A percentile compares a stretch with the other conserved stretches of the same genome.
These are phyloP conservation scores for Pseudolaguvia tuberculata DNA, from an alignment of 2,113 vertebrate genomes.

Conservation along the genomic window DNA sequence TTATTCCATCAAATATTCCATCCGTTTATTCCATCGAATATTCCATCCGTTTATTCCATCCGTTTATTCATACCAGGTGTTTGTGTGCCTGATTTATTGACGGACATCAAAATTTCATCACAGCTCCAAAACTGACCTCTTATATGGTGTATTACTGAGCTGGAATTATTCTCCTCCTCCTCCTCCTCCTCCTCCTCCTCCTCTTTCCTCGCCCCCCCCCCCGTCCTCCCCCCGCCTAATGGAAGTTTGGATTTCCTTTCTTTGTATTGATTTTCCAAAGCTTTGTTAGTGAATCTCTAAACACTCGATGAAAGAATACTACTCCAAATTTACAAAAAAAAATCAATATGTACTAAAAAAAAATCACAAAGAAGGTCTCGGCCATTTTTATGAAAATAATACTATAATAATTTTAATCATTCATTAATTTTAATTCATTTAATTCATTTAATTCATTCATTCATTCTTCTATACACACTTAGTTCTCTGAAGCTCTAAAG, in stretches of 20 bases:
- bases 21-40: constrained; percentile 11
- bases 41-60: constrained; percentile 18
- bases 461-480: too few species aligned
- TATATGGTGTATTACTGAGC: not conserved
- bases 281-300: not conserved
- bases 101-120: constrained; percentile 19
- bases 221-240: constrained; percentile 27
- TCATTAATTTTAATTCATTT: too few species aligned
- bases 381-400: not conserved
- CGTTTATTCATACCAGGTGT: constrained; percentile 25
- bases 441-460: too few species aligned
- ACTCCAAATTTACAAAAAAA: constrained; percentile 4
- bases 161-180: constrained; percentile 16
- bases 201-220: too few species aligned
- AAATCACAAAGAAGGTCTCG: not conserved
- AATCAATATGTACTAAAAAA: not conserved
- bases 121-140: not conserved
- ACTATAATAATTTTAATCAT: not conserved
- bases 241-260: not conserved
- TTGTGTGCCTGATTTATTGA: not conserved
- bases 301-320: not conserved
- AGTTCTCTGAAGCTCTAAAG: too few species aligned
- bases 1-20: too few species aligned
- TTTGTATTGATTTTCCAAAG: constrained; percentile 28
- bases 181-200: too few species aligned